A percentile compares a stretch with the other conserved stretches of the same genome.
Evolutionary conservation across 1,140 invertebrate genomes (phyloP).

Genomic region (Macrobrachium rosenbergii): DNA sequence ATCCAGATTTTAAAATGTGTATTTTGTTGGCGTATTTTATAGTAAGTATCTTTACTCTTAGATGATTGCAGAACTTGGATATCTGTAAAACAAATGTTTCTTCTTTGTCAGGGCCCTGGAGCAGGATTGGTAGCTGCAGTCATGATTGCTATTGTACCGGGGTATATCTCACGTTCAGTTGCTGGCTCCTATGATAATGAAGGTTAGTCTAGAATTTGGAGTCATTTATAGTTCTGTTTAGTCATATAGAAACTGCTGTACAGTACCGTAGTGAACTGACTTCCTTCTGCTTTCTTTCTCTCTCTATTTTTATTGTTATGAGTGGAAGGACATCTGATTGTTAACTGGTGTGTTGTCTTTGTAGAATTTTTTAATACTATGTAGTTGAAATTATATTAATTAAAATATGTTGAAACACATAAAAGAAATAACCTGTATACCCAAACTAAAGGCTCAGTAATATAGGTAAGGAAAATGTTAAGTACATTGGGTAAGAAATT

Average conservation of each 20-base stretch:
- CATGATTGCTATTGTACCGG: slow-evolving; percentile 96
- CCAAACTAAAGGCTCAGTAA: too few relatives aligned
- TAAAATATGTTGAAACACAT: too few relatives aligned
- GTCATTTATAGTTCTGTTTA: background rate
- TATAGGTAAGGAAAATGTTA: too few relatives aligned
- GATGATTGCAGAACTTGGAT: background rate
- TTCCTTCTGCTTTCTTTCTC: background rate
- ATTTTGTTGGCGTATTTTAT: background rate
- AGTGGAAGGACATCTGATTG: too few relatives aligned
- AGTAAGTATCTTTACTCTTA: background rate
- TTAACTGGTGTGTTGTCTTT: too few relatives aligned
- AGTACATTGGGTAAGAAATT: too few relatives aligned
- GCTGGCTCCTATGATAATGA: slow-evolving; percentile 99
- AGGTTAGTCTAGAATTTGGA: slow-evolving; percentile 72
- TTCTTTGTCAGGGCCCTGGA: slow-evolving; percentile 80
- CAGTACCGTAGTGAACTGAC: background rate
- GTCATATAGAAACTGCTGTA: background rate
- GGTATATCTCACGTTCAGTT: slow-evolving; percentile 96
- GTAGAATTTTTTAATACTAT: too few relatives aligned
- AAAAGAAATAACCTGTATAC: too few relatives aligned
- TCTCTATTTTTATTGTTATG: background rate
- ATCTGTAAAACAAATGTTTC: background rate
- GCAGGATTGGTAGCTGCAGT: slow-evolving; percentile 93
- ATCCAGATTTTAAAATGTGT: too few relatives aligned
- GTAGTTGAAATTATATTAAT: too few relatives aligned